Conservation (phyloP, 2,113 vertebrate genomes). For the Rhodinocichla rosea region DNA sequence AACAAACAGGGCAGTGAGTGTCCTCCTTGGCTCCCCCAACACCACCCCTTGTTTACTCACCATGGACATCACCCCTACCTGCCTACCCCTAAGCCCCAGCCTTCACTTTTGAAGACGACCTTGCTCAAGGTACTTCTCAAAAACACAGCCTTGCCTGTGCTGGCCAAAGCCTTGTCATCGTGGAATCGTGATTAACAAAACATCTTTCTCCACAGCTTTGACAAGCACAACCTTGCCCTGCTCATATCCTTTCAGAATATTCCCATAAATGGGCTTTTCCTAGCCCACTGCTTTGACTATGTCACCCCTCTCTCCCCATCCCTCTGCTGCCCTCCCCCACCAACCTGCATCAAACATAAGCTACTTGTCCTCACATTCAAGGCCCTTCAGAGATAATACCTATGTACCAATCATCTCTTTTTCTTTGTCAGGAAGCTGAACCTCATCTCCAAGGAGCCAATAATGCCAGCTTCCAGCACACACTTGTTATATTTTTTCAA, state of each 20-base stretch:
- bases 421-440: conserved; percentile 22
- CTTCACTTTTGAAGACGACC: neutral
- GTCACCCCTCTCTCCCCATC: neutral
- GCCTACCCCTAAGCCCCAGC: neutral
- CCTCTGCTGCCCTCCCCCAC: neutral
- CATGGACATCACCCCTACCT: neutral
- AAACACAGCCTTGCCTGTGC: neutral
- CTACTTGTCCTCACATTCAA: conserved; percentile 25
- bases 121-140: neutral
- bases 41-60: neutral
- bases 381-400: conserved; percentile 18
- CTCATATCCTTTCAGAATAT: neutral
- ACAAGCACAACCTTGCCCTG: neutral
- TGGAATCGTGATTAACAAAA: neutral
- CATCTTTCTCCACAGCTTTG: neutral
- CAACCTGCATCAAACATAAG: neutral
- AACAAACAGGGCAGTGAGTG: neutral
- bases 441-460: conserved; percentile 21
- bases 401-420: neutral
- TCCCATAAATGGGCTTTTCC: neutral
- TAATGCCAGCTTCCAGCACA: conserved; percentile 26
- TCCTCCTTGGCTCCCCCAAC: neutral
- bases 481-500: conserved; percentile 14
- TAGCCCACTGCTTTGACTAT: neutral
- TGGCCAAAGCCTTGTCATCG: neutral